A percentile compares a stretch with the other conserved stretches of the same genome.
phyloP scores from a whole-genome alignment of 1,140 invertebrate genomes.

The Dryas iulia region DNA sequence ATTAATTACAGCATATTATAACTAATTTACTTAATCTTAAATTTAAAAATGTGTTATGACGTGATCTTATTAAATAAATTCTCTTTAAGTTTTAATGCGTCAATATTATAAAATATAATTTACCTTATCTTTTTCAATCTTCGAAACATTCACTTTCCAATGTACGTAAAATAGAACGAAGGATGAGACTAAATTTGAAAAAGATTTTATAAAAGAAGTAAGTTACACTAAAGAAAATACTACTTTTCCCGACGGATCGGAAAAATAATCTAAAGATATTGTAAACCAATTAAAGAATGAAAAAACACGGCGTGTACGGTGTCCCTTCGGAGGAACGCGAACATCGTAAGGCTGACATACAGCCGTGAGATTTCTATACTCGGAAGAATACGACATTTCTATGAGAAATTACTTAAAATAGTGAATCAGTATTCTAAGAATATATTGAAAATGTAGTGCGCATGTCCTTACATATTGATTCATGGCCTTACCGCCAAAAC shows the following conservation, averaged over 20 bases:
- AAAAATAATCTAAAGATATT: slow-evolving; percentile 21
- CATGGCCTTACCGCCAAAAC: neutral
- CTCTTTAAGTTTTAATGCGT: no score
- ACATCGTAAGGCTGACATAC: slow-evolving; percentile 2
- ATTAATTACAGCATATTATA: no score
- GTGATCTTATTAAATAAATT: no score
- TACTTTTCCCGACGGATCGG: slow-evolving; percentile 23
- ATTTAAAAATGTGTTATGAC: no score
- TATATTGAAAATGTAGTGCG: neutral
- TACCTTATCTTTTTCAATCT: neutral
- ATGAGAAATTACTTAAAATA: neutral
- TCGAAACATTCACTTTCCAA: neutral
- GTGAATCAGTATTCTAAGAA: neutral
- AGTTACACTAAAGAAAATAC: slow-evolving; percentile 20
- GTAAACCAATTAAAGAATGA: slow-evolving; percentile 27
- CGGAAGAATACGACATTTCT: slow-evolving; percentile 15
- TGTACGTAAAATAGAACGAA: slow-evolving; percentile 1
- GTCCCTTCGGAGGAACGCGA: neutral
- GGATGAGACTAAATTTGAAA: slow-evolving; percentile 7
- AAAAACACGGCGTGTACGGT: neutral
- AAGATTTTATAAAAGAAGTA: neutral
- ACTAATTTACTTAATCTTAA: no score
- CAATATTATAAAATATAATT: neutral
- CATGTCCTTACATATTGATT: slow-evolving; percentile 16
- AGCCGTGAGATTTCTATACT: neutral